Percentiles rank a stretch among this genome's conserved stretches.
phyloP scores from a whole-genome alignment of 1,140 invertebrate genomes.

The Arctopsyche grandis region DNA sequence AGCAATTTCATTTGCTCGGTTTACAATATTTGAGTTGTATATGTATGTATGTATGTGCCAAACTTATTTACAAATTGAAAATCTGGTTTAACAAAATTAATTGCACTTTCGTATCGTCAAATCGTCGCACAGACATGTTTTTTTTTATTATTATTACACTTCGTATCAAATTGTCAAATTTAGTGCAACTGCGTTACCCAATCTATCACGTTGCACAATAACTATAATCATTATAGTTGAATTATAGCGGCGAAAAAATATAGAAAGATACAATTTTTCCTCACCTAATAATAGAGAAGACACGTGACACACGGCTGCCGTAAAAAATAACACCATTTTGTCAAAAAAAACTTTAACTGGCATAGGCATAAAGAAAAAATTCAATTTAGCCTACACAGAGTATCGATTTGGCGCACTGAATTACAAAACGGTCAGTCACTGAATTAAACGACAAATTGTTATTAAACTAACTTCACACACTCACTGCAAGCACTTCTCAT shows the following conservation, averaged over 20 bases:
- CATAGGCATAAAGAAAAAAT: background rate
- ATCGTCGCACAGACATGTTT: background rate
- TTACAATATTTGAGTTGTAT: no score
- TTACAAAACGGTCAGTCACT: constrained; percentile 16
- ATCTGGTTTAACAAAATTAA: no score
- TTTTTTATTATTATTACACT: background rate
- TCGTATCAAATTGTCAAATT: constrained; percentile 21
- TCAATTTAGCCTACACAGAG: background rate
- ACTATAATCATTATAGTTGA: constrained; percentile 8
- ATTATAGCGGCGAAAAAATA: constrained; percentile 10
- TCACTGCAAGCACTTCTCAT: no score
- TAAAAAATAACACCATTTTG: constrained; percentile 53
- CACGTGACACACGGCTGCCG: constrained; percentile 49
- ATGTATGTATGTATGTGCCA: no score
- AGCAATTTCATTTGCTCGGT: no score
- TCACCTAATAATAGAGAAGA: constrained; percentile 52
- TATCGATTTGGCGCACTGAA: background rate
- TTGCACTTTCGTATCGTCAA: no score
- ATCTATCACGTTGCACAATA: background rate
- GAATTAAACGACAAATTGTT: no score
- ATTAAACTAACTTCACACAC: no score
- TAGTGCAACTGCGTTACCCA: constrained; percentile 8
- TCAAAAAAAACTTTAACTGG: constrained; percentile 19
- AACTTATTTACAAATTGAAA: no score
- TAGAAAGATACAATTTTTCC: constrained; percentile 18